Conservation (phyloP, 1,140 invertebrate genomes). For the Drosophila funebris region DNA sequence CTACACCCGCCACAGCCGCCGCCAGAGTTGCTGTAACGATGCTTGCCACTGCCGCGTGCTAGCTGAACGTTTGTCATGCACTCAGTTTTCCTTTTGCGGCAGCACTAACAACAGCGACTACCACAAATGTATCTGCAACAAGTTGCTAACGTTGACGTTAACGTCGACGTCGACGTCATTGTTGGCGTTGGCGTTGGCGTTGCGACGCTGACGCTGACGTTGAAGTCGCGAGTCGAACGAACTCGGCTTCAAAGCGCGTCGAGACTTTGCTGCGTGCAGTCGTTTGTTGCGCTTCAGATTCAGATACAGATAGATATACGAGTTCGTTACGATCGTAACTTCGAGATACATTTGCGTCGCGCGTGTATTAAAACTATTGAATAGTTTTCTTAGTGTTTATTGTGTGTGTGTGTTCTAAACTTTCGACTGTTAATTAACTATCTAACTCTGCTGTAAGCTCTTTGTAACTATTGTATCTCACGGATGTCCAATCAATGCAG, state of each 20-base stretch:
- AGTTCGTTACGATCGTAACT: constrained; percentile 38
- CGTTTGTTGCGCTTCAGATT: constrained; percentile 56
- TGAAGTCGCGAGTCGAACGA: constrained; percentile 54
- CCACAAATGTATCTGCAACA: constrained; percentile 76
- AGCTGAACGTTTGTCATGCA: constrained; percentile 73
- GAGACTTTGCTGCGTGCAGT: constrained; percentile 75
- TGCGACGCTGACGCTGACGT: constrained; percentile 1
- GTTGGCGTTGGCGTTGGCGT: not conserved
- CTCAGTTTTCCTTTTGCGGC: constrained; percentile 77
- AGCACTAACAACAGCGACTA: constrained; percentile 27
- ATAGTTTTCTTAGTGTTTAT: not conserved
- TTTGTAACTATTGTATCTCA: constrained; percentile 5
- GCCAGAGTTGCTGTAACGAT: too few relatives aligned
- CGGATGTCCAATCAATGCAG: constrained; percentile 15
- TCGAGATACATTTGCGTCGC: constrained; percentile 57
- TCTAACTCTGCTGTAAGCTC: constrained; percentile 21
- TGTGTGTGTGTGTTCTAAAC: constrained; percentile 1
- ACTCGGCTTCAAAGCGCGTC: constrained; percentile 72
- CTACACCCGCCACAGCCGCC: constrained; percentile 32
- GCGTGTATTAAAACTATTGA: constrained; percentile 28
- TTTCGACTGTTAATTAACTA: constrained; percentile 36
- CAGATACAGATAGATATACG: constrained; percentile 14
- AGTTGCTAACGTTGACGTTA: constrained; percentile 59
- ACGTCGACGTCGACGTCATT: constrained; percentile 3
- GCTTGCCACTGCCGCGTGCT: constrained; percentile 71